Conservation (phyloP, 2,888 invertebrate genomes). For the Kuschelorhynchus macadamiae region DNA sequence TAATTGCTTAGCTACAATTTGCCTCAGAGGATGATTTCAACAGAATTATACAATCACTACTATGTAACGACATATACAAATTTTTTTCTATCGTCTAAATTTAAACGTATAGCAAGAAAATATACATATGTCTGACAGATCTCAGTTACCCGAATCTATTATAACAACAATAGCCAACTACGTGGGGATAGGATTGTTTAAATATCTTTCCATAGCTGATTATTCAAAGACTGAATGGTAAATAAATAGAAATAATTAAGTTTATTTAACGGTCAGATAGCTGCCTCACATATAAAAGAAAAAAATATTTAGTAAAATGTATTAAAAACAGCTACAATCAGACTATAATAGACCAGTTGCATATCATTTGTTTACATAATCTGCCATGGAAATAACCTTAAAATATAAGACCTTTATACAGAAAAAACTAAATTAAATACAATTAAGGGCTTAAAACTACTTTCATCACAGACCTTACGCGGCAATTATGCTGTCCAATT, state of each 20-base stretch:
- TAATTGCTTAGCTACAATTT: conserved; percentile 1
- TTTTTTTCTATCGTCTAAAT: background rate
- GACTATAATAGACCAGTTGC: too few relatives aligned
- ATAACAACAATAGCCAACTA: conserved; percentile 60
- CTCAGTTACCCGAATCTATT: conserved; percentile 12
- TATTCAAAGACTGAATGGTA: too few relatives aligned
- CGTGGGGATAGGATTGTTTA: conserved; percentile 26
- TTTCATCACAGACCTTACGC: conserved; percentile 64
- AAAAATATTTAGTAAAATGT: too few relatives aligned
- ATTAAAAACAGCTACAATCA: conserved; percentile 1
- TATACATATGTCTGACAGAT: conserved; percentile 15
- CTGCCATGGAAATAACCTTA: background rate
- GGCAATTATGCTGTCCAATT: conserved; percentile 60
- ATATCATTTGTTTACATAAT: too few relatives aligned
- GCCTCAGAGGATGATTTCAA: background rate
- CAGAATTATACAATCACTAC: background rate
- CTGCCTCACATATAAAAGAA: too few relatives aligned
- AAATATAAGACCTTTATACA: conserved; percentile 32
- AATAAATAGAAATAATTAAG: too few relatives aligned
- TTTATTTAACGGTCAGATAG: too few relatives aligned
- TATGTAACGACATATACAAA: background rate
- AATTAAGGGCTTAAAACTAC: conserved; percentile 60
- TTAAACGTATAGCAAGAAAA: background rate
- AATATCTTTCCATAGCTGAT: conserved; percentile 1
- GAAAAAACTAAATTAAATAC: conserved; percentile 47